Percentiles rank a stretch among this genome's conserved stretches.
Evolutionary conservation across 2,113 vertebrate genomes (phyloP).

Genomic region (Irena cyanogastra): DNA sequence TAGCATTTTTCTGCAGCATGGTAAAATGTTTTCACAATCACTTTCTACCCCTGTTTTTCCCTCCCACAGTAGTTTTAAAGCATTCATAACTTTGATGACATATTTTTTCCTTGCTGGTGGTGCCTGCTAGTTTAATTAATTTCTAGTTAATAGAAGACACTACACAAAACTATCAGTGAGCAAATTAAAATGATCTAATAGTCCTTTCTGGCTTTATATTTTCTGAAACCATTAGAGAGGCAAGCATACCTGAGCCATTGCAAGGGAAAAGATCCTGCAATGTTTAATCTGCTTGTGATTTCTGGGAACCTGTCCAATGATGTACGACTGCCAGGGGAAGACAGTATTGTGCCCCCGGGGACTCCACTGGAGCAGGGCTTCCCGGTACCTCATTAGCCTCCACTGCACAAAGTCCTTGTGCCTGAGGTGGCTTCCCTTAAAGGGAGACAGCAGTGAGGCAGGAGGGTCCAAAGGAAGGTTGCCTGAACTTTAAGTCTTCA

Average conservation of each 20-base stretch:
- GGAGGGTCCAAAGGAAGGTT: neutral
- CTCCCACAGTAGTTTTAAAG: neutral
- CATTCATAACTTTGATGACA: neutral
- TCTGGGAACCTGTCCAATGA: neutral
- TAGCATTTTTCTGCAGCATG: neutral
- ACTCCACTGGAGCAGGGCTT: neutral
- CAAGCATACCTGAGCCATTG: neutral
- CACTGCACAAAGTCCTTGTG: neutral
- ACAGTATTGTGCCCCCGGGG: neutral
- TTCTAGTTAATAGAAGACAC: neutral
- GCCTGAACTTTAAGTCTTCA: neutral
- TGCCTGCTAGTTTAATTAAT: neutral
- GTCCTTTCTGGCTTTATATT: neutral
- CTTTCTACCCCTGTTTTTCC: neutral
- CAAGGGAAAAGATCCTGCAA: neutral
- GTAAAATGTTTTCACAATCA: neutral
- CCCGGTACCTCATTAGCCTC: neutral
- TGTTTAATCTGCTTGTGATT: neutral
- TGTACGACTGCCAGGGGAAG: neutral
- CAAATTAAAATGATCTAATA: neutral
- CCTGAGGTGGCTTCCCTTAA: neutral
- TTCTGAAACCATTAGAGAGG: neutral
- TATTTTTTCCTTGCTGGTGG: neutral
- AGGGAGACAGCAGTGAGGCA: neutral
- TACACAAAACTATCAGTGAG: neutral